Percentiles rank a stretch among this genome's conserved stretches.
These are phyloP conservation scores for Psephotus haematonotus DNA, from an alignment of 2,113 vertebrate genomes.

Conservation along the genomic window DNA sequence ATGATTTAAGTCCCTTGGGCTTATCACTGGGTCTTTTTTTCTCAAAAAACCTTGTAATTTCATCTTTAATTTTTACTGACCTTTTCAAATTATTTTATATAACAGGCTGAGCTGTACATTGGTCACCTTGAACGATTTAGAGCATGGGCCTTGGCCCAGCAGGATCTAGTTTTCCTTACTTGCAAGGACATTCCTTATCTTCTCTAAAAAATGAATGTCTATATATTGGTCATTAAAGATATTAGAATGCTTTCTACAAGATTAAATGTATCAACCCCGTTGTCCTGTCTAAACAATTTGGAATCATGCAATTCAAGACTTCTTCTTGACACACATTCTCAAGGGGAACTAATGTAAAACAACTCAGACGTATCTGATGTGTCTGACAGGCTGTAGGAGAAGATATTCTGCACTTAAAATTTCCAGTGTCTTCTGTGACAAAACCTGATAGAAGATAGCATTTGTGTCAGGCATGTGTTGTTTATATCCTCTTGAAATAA, in stretches of 20 bases:
- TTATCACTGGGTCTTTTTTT: background rate
- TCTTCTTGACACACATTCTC: conserved; percentile 34
- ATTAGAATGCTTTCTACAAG: conserved; percentile 25
- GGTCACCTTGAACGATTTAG: conserved; percentile 50
- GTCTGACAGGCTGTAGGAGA: background rate
- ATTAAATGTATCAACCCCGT: background rate
- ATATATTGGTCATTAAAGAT: conserved; percentile 1
- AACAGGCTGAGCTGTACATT: background rate
- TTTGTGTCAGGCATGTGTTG: background rate
- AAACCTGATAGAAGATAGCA: background rate
- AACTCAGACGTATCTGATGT: background rate
- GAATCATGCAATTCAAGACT: background rate
- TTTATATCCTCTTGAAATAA: background rate
- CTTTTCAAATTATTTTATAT: conserved; percentile 37
- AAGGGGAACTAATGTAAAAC: background rate
- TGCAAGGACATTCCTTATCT: conserved; percentile 47
- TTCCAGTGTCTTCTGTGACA: background rate
- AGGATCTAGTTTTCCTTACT: conserved; percentile 40
- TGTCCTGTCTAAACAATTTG: conserved; percentile 11
- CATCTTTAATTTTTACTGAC: conserved; percentile 14
- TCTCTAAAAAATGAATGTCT: background rate
- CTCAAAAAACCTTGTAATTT: background rate
- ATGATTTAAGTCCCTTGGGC: background rate
- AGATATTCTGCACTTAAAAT: background rate
- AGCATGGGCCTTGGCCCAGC: conserved; percentile 20